Conservation (phyloP, 2,888 invertebrate species). For the Drosophila koepferae region DNA sequence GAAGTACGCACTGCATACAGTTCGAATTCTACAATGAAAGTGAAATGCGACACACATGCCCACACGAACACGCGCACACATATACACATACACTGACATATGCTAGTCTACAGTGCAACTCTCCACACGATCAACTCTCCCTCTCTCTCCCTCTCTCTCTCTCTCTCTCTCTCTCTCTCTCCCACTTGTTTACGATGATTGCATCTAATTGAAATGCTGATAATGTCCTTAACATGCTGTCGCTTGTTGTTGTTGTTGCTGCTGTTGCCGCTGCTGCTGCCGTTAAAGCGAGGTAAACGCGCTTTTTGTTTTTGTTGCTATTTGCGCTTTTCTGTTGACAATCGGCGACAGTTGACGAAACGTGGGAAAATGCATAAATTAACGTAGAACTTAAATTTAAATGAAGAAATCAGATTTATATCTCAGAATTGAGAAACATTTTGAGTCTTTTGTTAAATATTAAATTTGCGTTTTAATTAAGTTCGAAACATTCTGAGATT, state of each 20-base stretch:
- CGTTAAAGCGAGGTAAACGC: conserved; percentile 42
- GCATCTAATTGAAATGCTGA: conserved; percentile 80
- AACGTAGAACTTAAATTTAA: conserved; percentile 11
- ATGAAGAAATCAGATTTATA: background rate
- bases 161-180: background rate
- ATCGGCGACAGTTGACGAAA: conserved; percentile 47
- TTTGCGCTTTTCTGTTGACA: conserved; percentile 52
- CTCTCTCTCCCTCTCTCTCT: conserved; percentile 4
- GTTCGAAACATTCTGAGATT: background rate
- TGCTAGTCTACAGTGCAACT: conserved; percentile 56
- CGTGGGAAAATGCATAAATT: conserved; percentile 58
- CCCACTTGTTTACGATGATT: conserved; percentile 54
- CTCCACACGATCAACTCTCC: conserved; percentile 37
- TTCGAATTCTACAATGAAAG: conserved; percentile 72
- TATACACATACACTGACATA: background rate
- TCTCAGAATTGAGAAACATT: background rate
- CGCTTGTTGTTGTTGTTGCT: conserved; percentile 22
- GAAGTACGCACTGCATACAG: conserved; percentile 73
- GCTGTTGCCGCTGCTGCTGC: conserved; percentile 16
- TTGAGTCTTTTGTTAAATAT: background rate
- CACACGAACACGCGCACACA: conserved; percentile 14
- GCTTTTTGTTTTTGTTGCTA: conserved; percentile 37
- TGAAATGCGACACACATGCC: conserved; percentile 59
- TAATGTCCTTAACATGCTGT: conserved; percentile 80
- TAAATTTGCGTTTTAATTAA: background rate